Evolutionary conservation across 2,888 invertebrate genomes (phyloP).

Genomic region (Resseliella maxima): DNA sequence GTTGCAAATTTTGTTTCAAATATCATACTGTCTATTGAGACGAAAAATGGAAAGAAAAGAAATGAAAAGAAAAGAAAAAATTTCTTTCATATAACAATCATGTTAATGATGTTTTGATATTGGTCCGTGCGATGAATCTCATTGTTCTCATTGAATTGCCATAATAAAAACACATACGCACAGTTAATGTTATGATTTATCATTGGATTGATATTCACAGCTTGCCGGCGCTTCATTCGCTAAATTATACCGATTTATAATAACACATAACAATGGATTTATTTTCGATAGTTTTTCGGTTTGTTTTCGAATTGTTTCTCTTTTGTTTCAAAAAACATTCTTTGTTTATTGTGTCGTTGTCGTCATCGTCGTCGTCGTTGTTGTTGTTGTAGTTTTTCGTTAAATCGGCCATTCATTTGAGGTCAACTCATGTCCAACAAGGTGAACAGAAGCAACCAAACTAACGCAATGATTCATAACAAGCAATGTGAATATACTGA

Average conservation of each 20-base stretch:
- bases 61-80: too few species aligned
- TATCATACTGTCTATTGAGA: too few species aligned
- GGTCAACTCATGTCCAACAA: not conserved
- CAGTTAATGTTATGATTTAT: not conserved
- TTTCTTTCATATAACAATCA: not conserved
- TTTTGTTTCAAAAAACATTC: not conserved
- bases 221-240: not conserved
- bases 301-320: not conserved
- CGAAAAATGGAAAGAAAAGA: too few species aligned
- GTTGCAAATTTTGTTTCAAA: too few species aligned
- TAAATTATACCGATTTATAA: not conserved
- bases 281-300: not conserved
- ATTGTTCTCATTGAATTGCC: not conserved
- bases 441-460: not conserved
- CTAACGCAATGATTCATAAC: too few species aligned
- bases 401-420: not conserved
- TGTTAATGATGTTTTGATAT: not conserved
- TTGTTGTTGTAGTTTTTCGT: not conserved
- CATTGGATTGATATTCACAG: not conserved
- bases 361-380: not conserved
- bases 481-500: too few species aligned
- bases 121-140: not conserved
- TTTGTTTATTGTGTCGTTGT: too few species aligned
- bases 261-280: not conserved
- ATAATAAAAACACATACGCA: not conserved